Evolutionary conservation across 2,888 invertebrate genomes (phyloP).

Genomic region (Agapetus fuscipes): DNA sequence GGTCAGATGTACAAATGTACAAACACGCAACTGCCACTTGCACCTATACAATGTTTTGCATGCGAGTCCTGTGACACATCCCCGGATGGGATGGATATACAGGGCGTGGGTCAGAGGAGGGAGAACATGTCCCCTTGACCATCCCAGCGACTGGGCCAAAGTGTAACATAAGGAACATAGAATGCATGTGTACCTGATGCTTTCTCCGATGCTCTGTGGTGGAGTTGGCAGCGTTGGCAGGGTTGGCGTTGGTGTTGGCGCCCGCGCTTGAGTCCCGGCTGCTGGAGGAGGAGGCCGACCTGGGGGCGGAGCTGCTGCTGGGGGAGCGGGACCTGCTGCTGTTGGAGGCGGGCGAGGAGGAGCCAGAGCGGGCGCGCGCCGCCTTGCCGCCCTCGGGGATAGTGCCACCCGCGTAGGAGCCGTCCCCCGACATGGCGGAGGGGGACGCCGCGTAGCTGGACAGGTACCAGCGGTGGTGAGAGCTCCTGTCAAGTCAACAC

Average conservation of each 20-base stretch:
- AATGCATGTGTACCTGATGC: too few species aligned
- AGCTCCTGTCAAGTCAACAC: conserved; percentile 2
- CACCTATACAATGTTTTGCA: too few species aligned
- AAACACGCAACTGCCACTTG: too few species aligned
- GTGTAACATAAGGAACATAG: too few species aligned
- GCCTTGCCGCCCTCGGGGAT: conserved; percentile 28
- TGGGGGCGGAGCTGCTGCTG: conserved; percentile 42
- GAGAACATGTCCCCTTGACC: too few species aligned
- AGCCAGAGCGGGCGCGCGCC: conserved; percentile 35
- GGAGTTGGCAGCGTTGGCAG: conserved; percentile 48
- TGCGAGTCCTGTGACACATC: too few species aligned
- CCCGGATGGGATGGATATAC: too few species aligned
- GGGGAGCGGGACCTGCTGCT: conserved; percentile 43
- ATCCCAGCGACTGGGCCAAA: too few species aligned
- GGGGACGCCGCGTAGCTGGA: conserved; percentile 19
- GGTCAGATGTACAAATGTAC: too few species aligned
- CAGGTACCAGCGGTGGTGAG: conserved; percentile 8
- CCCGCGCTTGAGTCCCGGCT: conserved; percentile 47
- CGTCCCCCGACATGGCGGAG: conserved; percentile 26
- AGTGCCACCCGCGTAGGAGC: conserved; percentile 23
- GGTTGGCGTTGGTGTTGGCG: too few species aligned
- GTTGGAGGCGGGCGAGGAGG: conserved; percentile 40
- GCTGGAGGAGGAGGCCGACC: conserved; percentile 42
- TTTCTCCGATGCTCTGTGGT: conserved; percentile 36
- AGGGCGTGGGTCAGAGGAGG: too few species aligned